Conservation (phyloP, 2,888 invertebrate genomes). For the Anorthoa munda region DNA sequence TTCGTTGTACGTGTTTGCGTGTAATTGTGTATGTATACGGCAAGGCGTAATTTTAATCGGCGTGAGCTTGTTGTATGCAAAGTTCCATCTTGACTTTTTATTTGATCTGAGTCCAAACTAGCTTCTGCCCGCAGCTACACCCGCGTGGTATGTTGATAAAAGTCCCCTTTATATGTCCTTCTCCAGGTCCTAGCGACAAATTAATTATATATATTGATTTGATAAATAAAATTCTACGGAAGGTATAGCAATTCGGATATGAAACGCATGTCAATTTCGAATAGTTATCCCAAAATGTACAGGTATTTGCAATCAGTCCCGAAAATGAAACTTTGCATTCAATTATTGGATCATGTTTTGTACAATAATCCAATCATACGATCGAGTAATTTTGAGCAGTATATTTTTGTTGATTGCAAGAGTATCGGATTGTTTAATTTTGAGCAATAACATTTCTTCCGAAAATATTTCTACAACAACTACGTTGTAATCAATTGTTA, state of each 20-base stretch:
- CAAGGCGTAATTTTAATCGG: too few species aligned
- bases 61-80: too few species aligned
- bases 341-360: not conserved
- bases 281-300: not conserved
- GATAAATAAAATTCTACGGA: not conserved
- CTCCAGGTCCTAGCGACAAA: too few species aligned
- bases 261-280: slow-evolving; percentile 4
- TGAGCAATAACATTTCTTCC: not conserved
- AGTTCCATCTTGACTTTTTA: too few species aligned
- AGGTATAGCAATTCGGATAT: not conserved
- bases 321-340: slow-evolving; percentile 6
- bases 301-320: slow-evolving; percentile 11
- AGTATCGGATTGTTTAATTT: not conserved
- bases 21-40: too few species aligned
- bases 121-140: too few species aligned
- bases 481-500: too few species aligned
- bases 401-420: not conserved
- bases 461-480: not conserved
- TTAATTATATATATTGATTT: too few species aligned
- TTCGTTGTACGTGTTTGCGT: too few species aligned
- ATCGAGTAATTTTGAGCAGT: not conserved
- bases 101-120: too few species aligned
- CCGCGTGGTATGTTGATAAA: too few species aligned
- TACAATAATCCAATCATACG: not conserved
- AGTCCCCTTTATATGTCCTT: too few species aligned